Conservation (phyloP, 1,140 invertebrate genomes). For the Ceratosolen solmsi region DNA sequence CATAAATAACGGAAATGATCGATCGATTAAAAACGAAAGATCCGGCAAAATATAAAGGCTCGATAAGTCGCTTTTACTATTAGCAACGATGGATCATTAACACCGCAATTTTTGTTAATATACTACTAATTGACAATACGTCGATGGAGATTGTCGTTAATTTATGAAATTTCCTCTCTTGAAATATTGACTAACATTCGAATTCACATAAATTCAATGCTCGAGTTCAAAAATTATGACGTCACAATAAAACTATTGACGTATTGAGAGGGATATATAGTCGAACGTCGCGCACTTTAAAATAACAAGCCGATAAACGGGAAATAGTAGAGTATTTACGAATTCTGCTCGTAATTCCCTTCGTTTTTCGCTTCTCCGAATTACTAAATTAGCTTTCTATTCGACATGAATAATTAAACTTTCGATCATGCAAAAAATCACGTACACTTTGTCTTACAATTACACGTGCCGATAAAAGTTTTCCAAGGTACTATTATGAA, state of each 20-base stretch:
- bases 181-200: neutral
- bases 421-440: neutral
- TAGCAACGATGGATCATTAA: slow-evolving; percentile 3
- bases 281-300: neutral
- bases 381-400: neutral
- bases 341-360: neutral
- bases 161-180: neutral
- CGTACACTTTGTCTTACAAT: neutral
- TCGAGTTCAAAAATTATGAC: neutral
- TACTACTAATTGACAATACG: neutral
- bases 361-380: neutral
- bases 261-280: neutral
- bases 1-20: neutral
- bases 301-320: slow-evolving; percentile 12
- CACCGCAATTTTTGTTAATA: neutral
- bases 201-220: neutral
- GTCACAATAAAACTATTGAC: slow-evolving; percentile 8
- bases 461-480: neutral
- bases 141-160: neutral
- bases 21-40: neutral
- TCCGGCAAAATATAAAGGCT: neutral
- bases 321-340: slow-evolving; percentile 16
- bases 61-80: neutral
- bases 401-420: neutral
- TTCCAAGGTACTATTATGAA: neutral